phyloP scores from a whole-genome alignment of 1,140 invertebrate genomes.

The Berghia stephanieae region DNA sequence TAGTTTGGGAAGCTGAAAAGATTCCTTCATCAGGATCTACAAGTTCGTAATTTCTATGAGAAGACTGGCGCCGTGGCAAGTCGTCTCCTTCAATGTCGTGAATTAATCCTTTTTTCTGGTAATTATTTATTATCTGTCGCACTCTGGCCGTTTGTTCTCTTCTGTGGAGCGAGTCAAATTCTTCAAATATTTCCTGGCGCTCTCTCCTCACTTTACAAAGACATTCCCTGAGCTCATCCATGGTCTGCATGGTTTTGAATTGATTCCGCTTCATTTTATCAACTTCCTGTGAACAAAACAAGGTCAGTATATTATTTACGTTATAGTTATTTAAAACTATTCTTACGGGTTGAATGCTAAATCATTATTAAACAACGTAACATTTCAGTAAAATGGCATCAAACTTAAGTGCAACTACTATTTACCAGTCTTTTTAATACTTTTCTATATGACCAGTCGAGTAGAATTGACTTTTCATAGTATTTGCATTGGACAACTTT shows the following conservation, averaged over 20 bases:
- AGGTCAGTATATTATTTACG: neutral
- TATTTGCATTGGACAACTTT: no score
- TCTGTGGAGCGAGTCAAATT: conserved; percentile 37
- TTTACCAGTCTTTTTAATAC: neutral
- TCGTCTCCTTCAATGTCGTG: conserved; percentile 28
- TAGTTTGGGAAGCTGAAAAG: neutral
- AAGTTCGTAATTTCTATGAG: neutral
- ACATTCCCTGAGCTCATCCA: conserved; percentile 47
- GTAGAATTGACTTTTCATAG: no score
- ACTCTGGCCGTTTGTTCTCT: conserved; percentile 12
- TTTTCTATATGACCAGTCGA: neutral
- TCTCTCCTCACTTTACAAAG: conserved; percentile 53
- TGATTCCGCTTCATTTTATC: conserved; percentile 48
- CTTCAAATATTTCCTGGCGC: conserved; percentile 47
- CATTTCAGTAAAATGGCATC: neutral
- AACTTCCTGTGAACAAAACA: conserved; percentile 44
- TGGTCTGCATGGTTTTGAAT: conserved; percentile 48
- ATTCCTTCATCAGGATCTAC: neutral
- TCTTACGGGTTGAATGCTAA: neutral
- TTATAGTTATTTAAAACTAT: neutral
- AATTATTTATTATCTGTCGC: conserved; percentile 17
- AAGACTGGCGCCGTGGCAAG: neutral
- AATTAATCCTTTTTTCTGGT: conserved; percentile 32
- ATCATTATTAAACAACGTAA: neutral
- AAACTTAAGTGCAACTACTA: neutral